phyloP scores from a whole-genome alignment of 2,888 invertebrate species.

The Emmelina monodactyla region DNA sequence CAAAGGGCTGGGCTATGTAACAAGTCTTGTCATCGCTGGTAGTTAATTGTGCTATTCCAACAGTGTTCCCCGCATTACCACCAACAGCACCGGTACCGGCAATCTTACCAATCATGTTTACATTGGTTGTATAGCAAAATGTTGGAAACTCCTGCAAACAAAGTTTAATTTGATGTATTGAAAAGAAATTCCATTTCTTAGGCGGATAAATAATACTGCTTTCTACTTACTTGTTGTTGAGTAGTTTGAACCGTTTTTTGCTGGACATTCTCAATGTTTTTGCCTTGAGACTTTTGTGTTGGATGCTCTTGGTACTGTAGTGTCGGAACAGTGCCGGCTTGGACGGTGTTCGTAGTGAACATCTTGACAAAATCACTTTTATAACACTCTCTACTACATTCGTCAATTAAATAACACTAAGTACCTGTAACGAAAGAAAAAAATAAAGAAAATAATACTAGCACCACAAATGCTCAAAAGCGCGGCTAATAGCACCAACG shows the following conservation, averaged over 20 bases:
- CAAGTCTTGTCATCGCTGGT: constrained; percentile 73
- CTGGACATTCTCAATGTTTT: constrained; percentile 68
- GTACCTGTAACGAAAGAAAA: no score
- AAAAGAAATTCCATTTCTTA: no score
- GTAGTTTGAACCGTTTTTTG: constrained; percentile 66
- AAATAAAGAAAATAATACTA: no score
- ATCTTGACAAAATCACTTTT: constrained; percentile 27
- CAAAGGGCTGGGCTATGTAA: constrained; percentile 78
- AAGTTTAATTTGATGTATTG: no score
- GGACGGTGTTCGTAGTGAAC: constrained; percentile 69
- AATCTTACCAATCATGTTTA: constrained; percentile 73
- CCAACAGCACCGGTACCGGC: constrained; percentile 50
- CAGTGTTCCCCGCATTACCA: constrained; percentile 60
- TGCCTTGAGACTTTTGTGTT: constrained; percentile 66
- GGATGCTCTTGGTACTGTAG: constrained; percentile 75
- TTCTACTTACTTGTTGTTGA: constrained; percentile 26
- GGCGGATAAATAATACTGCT: no score
- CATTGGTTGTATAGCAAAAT: constrained; percentile 75
- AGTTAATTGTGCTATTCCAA: constrained; percentile 74
- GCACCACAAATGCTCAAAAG: constrained; percentile 25
- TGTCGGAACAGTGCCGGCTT: constrained; percentile 67
- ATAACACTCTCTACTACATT: constrained; percentile 10
- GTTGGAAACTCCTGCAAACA: constrained; percentile 69
- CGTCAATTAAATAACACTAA: no score
- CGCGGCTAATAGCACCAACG: constrained; percentile 45